Percentiles rank a stretch among this genome's conserved stretches.
Evolutionary conservation across 2,113 vertebrate species (phyloP).

Genomic region (Lota lota): DNA sequence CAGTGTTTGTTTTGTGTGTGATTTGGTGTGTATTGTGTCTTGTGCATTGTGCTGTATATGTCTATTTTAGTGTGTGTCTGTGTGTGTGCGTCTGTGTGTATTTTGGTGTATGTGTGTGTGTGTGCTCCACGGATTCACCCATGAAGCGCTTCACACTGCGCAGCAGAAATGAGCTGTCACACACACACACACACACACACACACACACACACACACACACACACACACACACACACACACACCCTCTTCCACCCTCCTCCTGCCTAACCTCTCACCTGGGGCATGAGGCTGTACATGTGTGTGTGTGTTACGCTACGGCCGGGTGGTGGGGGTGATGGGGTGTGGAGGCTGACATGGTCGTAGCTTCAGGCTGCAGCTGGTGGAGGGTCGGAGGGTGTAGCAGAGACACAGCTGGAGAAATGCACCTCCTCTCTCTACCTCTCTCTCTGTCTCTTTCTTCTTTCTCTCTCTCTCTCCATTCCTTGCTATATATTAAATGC

Average conservation of each 20-base stretch:
- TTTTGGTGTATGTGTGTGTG: constrained; percentile 1
- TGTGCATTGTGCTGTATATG: too few relatives aligned
- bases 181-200: too few relatives aligned
- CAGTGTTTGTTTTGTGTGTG: too few relatives aligned
- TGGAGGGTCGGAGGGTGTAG: constrained; percentile 25
- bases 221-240: too few relatives aligned
- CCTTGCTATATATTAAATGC: neutral
- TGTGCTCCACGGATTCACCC: neutral
- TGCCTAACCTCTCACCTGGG: too few relatives aligned
- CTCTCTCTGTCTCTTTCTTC: neutral
- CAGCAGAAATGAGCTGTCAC: neutral
- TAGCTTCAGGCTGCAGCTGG: constrained; percentile 46
- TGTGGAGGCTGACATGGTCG: neutral
- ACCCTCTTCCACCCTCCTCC: too few relatives aligned
- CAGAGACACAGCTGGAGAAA: neutral
- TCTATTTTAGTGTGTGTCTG: neutral
- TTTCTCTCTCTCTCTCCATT: constrained; percentile 6
- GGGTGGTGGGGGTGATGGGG: neutral
- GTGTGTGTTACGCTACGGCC: neutral
- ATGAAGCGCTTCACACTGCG: too few relatives aligned
- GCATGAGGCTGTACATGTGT: constrained; percentile 13
- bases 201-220: too few relatives aligned
- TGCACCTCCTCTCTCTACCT: constrained; percentile 4
- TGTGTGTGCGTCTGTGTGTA: constrained; percentile 10
- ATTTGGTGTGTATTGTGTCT: too few relatives aligned